Percentiles rank a stretch among this genome's conserved stretches.
These are phyloP conservation scores for Rhizoglyphus robini DNA, from an alignment of 1,140 invertebrate genomes.

Conservation along the genomic window DNA sequence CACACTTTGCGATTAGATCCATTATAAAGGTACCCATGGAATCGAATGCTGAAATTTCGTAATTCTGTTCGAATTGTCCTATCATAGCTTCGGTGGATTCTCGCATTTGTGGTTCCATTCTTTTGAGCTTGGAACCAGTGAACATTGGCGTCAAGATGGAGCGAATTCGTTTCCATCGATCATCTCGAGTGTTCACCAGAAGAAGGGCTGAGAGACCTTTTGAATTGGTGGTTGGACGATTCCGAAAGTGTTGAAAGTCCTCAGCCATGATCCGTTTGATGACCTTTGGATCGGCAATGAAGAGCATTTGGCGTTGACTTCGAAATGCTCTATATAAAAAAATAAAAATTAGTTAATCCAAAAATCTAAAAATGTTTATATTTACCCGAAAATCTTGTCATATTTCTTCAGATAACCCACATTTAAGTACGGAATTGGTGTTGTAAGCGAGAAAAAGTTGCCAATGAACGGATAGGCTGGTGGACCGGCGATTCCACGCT, in stretches of 20 bases:
- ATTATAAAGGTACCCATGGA: constrained; percentile 29
- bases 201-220: neutral
- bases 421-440: neutral
- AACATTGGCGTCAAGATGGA: constrained; percentile 43
- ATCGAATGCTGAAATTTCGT: neutral
- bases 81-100: neutral
- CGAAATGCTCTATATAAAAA: constrained; percentile 3
- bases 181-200: constrained; percentile 27
- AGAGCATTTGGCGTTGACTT: neutral
- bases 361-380: neutral
- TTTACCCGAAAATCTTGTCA: constrained; percentile 15
- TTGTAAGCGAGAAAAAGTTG: constrained; percentile 8
- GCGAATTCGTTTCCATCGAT: constrained; percentile 41
- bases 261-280: constrained; percentile 20
- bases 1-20: constrained; percentile 45
- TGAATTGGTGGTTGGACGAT: neutral
- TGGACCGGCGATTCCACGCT: constrained; percentile 18
- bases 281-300: constrained; percentile 19
- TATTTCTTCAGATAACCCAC: neutral
- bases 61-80: neutral
- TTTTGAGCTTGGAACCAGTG: constrained; percentile 43
- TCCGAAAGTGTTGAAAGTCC: constrained; percentile 18
- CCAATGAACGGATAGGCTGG: constrained; percentile 11
- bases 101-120: constrained; percentile 34
- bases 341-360: neutral